Base-by-base conservation (phyloP, 2,888 invertebrate genomes). In the Micropterix aruncella region DNA sequence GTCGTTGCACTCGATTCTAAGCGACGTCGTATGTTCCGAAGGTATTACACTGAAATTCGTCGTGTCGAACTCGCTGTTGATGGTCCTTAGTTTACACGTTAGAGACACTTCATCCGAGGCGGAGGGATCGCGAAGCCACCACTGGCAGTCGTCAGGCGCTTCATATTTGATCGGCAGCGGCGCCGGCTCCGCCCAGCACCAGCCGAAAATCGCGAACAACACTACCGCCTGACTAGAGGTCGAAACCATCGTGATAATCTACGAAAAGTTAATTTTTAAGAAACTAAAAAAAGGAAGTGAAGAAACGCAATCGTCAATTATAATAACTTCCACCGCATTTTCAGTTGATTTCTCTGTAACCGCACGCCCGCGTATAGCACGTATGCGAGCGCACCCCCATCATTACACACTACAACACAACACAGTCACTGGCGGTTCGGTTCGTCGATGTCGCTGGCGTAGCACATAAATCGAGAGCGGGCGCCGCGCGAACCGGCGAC, bases 11-110 rank as follows among this genome's bases (percentile, higher is more conserved):
- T 85, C 78, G 57, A 90, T 81, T 54, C 79, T 74, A 47, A 90
- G 64, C 3, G 83, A 82, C 18, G 83, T 81, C 16, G 89, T 89
- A 58, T 86, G 82, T 58, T 89, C 87, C 12, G 84, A 78, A 40
- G 88, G 87, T 49, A 89, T 87, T 44, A 86, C 84, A 66, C 85
- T 86, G 59, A 89, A 88, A 66, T 90, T 90, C 27, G 88, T 91
- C 51, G 84, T 85, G 63, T 84, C 89, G 60, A 83, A 86, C 61
- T 86, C 89, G 70, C 87, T 87, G 65, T 89, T 87, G 57, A 89
- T 85, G 42, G 88, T 83, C 54, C 89, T 73, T 56, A 89, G 73
- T 65, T 84, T 79, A 66, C 89, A 85, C 48, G 80, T 80, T 50
- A 87, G 74, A 15, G 83, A 79, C 49, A 87, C 83, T 65, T 88